These are phyloP conservation scores for Tretioscincus oriximinensis DNA, from an alignment of 2,113 vertebrate genomes.

Conservation along the genomic window DNA sequence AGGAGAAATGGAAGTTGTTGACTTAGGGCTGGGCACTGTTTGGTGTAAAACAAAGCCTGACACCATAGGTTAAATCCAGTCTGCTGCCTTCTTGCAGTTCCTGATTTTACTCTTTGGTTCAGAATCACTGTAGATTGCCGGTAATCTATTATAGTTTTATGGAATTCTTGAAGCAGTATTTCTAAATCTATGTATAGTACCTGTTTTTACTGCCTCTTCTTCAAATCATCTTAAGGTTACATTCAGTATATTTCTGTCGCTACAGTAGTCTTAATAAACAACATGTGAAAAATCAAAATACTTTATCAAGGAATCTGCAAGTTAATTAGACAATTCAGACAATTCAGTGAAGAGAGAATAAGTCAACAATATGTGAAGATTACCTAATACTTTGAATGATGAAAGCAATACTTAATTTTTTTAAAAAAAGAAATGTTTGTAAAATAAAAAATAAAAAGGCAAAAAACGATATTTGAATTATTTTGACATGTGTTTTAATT, in stretches of 20 bases:
- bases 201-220: background rate
- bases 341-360: background rate
- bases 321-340: background rate
- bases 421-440: background rate
- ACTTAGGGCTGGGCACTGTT: conserved; percentile 32
- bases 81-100: background rate
- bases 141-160: background rate
- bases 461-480: too few relatives aligned
- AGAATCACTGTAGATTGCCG: background rate
- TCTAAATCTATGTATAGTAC: background rate
- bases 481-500: too few relatives aligned
- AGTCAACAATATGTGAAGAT: background rate
- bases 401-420: too few relatives aligned
- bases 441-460: background rate
- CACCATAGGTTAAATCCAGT: background rate
- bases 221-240: background rate
- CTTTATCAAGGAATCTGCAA: background rate
- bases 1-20: conserved; percentile 1
- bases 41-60: rapidly evolving
- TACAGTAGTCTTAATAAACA: background rate
- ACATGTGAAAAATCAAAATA: background rate
- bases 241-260: background rate
- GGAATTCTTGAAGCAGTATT: background rate
- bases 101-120: background rate
- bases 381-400: too few relatives aligned